Percentiles rank a stretch among this genome's conserved stretches.
Conservation (phyloP, 2,797 vertebrate genomes). For the Selene dorsalis region DNA sequence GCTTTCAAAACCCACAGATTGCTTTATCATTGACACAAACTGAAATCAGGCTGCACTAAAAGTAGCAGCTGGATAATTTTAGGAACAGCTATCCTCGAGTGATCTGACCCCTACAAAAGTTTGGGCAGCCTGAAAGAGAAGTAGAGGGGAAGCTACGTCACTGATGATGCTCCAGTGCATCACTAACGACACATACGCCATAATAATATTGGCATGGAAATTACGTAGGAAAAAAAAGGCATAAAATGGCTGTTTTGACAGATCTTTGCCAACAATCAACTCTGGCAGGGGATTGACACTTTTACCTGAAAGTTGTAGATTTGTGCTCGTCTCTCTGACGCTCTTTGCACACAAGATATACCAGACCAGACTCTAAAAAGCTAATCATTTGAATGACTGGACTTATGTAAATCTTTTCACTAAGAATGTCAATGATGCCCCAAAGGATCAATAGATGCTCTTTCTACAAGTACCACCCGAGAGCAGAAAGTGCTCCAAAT, state of each 20-base stretch:
- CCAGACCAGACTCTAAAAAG: neutral
- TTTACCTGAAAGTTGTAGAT: neutral
- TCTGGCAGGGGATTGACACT: neutral
- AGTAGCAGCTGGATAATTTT: conserved; percentile 56
- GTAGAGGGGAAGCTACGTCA: neutral
- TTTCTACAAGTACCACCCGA: neutral
- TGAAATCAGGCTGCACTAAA: conserved; percentile 58
- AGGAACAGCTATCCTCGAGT: conserved; percentile 38
- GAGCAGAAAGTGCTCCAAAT: neutral
- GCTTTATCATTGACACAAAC: conserved; percentile 37
- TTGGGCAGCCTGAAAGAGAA: conserved; percentile 18
- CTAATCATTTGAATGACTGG: neutral
- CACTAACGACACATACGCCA: neutral
- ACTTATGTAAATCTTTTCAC: neutral
- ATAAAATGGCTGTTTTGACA: neutral
- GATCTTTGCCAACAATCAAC: neutral
- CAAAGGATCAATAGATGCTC: neutral
- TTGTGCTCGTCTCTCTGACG: neutral
- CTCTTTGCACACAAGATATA: neutral
- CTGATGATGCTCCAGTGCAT: neutral
- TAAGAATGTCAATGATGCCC: neutral
- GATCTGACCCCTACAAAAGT: conserved; percentile 48
- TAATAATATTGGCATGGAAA: neutral
- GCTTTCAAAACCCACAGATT: conserved; percentile 45
- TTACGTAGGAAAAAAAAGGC: too few species aligned